Evolutionary conservation across 2,797 vertebrate genomes (phyloP).

Genomic region (Vespertilio murinus): DNA sequence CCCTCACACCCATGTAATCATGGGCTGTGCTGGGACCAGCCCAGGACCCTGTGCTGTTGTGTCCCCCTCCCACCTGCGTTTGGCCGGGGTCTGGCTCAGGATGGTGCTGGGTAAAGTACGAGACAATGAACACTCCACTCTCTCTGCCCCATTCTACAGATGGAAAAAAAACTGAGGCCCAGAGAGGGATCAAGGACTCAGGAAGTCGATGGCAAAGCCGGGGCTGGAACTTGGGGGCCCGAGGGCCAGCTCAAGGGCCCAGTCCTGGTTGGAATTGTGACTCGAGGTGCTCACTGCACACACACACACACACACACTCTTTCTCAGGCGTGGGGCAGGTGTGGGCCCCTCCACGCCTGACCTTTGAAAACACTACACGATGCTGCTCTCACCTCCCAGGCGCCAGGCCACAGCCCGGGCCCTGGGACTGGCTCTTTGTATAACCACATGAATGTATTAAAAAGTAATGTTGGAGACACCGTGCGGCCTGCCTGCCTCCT

Average conservation of each 20-base stretch:
- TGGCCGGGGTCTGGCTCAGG: neutral
- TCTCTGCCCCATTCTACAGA: neutral
- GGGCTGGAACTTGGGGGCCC: neutral
- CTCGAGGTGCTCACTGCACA: constrained; percentile 40
- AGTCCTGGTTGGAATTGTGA: neutral
- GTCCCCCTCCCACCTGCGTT: neutral
- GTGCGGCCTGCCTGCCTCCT: neutral
- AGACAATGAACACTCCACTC: neutral
- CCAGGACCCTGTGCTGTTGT: neutral
- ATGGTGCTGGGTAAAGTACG: neutral
- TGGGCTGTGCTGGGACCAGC: neutral
- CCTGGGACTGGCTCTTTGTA: constrained; percentile 48
- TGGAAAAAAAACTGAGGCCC: neutral
- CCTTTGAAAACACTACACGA: constrained; percentile 68
- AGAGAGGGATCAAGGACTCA: neutral
- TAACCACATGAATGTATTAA: constrained; percentile 81
- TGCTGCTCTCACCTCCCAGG: constrained; percentile 68
- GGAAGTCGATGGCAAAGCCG: neutral
- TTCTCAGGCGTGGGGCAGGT: neutral
- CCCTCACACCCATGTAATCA: neutral
- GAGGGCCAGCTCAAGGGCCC: neutral
- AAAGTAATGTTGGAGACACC: constrained; percentile 73
- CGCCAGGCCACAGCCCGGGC: neutral
- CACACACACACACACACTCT: neutral
- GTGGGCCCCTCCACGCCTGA: neutral